Base-by-base conservation (phyloP, 2,113 vertebrate genomes). In the Orientallactaga bullata region DNA sequence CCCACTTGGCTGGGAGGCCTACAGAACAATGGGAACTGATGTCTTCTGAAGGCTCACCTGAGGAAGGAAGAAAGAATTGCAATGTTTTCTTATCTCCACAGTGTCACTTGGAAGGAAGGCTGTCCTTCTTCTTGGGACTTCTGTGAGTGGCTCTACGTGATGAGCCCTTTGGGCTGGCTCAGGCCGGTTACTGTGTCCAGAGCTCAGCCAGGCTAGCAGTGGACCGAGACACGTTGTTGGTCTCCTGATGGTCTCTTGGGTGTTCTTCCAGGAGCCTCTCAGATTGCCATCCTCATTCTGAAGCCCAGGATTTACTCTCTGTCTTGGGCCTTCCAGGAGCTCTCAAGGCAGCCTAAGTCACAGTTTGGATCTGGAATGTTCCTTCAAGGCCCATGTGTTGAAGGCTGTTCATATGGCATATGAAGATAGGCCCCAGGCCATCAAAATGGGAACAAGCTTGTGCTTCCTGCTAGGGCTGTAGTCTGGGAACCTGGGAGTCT, bases 281-380 rank as follows among this genome's bases (percentile, higher is more conserved):
- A 9, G 23, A 1, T 37, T 21, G 13, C 39, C 30, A 37, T 11
- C 12, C 39, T 17, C 5, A n/a, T 3, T 26, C 39, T 5, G 21
- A 8, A 1, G n/a, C 66, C 47, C 11, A 37, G 60, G 28, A 23
- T 0, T 3, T 72, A 60, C 16, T 35, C 6, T 11, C 3, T 83
- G 17, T 35, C 28, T 80, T 8, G 11, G 5, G 35, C 42, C 3
- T 2, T 21, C 0, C 0, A 30, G 55, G 76, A 66, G 39, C 4
- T 47, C 66, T 23, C 26, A 42, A 73, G 20, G n/a, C 6, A 20
- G 10, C 23, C 65, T 47, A 47, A 47, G 8, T 77, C 66, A 51
- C 13, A 15, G 23, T n/a, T 20, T 55, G 61, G 42, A 23, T 32
- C 74, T 78, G 26, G 39, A 32, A 8, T 26, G 30, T 69, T 21